Percentiles rank a stretch among this genome's conserved stretches.
Conservation (phyloP, 2,113 vertebrate genomes). For the Myotis lucifugus region DNA sequence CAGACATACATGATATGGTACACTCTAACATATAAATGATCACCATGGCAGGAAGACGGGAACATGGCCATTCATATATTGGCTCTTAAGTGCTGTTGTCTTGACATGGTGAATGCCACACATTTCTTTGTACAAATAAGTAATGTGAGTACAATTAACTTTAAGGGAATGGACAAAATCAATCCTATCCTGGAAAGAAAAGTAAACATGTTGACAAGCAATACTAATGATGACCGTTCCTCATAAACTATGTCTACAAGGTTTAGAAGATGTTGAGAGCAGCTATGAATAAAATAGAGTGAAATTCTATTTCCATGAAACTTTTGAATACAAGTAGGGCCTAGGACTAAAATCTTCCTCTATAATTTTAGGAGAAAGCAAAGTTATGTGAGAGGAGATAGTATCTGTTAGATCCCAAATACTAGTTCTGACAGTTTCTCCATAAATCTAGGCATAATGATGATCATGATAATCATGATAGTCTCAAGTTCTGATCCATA, state of each 20-base stretch:
- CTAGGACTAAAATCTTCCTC: neutral
- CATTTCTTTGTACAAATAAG: neutral
- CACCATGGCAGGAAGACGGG: neutral
- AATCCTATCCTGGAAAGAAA: neutral
- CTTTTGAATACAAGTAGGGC: neutral
- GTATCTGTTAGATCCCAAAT: neutral
- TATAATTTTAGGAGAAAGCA: neutral
- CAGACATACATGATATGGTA: accelerated
- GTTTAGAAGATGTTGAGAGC: neutral
- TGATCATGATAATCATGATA: neutral
- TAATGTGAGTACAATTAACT: neutral
- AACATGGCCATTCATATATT: neutral
- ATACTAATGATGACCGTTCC: neutral
- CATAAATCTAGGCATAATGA: neutral
- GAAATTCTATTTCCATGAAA: neutral
- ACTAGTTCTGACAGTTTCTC: neutral
- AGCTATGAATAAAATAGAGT: neutral
- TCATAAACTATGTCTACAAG: neutral
- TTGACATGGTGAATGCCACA: neutral
- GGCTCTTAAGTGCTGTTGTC: neutral
- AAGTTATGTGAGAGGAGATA: neutral
- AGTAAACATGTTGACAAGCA: neutral
- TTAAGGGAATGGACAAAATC: neutral
- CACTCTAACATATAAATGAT: neutral
- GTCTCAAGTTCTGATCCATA: neutral